Conservation (phyloP, 2,888 invertebrate species). For the Smittia sp. region DNA sequence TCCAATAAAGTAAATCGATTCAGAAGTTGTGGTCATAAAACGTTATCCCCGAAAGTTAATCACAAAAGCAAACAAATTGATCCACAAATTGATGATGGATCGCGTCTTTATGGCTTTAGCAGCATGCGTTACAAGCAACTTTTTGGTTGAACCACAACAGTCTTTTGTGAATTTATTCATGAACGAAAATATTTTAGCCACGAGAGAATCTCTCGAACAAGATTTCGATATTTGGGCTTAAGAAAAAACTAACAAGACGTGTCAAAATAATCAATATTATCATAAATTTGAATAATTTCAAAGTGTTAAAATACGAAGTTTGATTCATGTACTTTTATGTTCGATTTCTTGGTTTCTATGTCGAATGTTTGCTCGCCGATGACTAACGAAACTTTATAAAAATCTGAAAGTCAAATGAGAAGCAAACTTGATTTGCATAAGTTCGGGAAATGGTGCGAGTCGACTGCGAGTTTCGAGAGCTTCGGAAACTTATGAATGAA, state of each 20-base stretch:
- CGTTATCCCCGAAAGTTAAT: not conserved
- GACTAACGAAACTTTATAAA: slow-evolving; percentile 2
- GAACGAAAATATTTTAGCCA: not conserved
- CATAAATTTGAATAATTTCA: slow-evolving; percentile 40
- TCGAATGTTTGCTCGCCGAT: slow-evolving; percentile 22
- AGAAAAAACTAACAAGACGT: slow-evolving; percentile 34
- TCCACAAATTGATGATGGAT: slow-evolving; percentile 26
- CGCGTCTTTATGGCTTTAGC: slow-evolving; percentile 29
- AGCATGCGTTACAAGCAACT: slow-evolving; percentile 31
- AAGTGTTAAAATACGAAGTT: slow-evolving; percentile 36
- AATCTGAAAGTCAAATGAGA: slow-evolving; percentile 15
- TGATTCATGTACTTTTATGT: slow-evolving; percentile 22
- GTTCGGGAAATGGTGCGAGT: not conserved
- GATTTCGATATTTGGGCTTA: not conserved
- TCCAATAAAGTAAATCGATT: not conserved
- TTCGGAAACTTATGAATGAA: slow-evolving; percentile 15
- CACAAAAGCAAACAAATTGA: not conserved
- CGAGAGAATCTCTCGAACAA: not conserved
- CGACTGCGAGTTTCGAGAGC: not conserved
- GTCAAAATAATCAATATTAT: slow-evolving; percentile 41
- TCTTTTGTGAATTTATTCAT: not conserved
- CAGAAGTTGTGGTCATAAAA: slow-evolving; percentile 7
- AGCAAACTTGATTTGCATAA: slow-evolving; percentile 13
- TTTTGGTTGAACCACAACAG: not conserved
- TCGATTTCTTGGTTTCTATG: slow-evolving; percentile 1